phyloP scores from a whole-genome alignment of 2,888 invertebrate genomes.

The Podabrus alpinus region DNA sequence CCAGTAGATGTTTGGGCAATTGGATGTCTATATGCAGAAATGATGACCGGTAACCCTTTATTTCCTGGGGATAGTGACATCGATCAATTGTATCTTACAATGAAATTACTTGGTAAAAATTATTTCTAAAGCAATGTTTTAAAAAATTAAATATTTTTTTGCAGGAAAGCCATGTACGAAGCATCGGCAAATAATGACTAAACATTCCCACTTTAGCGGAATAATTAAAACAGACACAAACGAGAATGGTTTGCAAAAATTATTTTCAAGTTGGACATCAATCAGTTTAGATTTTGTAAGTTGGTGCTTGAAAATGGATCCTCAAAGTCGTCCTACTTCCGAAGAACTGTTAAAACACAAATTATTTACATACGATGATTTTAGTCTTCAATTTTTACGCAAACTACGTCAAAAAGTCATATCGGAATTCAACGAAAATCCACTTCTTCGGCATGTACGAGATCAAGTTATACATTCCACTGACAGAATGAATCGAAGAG shows the following conservation, averaged over 20 bases:
- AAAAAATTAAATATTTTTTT: conserved; percentile 11
- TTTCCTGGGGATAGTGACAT: conserved; percentile 91
- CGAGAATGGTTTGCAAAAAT: conserved; percentile 46
- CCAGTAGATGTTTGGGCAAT: conserved; percentile 88
- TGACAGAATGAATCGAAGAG: conserved; percentile 41
- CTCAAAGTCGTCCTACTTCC: conserved; percentile 65
- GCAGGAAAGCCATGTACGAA: conserved; percentile 56
- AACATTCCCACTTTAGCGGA: conserved; percentile 55
- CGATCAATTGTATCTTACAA: conserved; percentile 83
- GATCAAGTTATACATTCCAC: conserved; percentile 51
- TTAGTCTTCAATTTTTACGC: conserved; percentile 68
- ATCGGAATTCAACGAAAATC: conserved; percentile 64
- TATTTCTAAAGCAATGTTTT: neutral
- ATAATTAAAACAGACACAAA: conserved; percentile 48
- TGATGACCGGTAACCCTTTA: conserved; percentile 83
- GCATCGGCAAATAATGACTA: conserved; percentile 56
- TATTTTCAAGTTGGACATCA: conserved; percentile 55
- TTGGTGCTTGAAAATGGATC: conserved; percentile 66
- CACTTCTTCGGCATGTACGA: conserved; percentile 55
- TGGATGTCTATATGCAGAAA: conserved; percentile 83
- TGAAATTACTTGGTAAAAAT: conserved; percentile 70
- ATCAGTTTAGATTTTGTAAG: conserved; percentile 56
- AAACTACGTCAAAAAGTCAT: conserved; percentile 67
- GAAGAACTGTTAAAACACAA: conserved; percentile 67
- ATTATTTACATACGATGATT: conserved; percentile 69